These are phyloP conservation scores for Rhagophthalmus giganteus DNA, from an alignment of 2,888 invertebrate species.

Conservation along the genomic window DNA sequence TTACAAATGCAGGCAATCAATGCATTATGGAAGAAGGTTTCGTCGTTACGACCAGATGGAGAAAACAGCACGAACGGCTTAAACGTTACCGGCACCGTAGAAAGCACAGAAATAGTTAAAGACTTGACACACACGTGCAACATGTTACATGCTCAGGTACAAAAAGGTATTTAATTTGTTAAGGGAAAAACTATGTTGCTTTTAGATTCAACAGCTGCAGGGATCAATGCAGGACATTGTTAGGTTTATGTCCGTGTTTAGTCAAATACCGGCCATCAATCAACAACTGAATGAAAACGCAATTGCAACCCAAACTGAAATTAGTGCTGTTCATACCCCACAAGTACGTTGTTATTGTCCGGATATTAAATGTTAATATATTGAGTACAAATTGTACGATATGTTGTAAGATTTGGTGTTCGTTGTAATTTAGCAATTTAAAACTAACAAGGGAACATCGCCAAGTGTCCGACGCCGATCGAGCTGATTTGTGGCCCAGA, in stretches of 20 bases:
- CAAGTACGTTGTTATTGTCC: no score
- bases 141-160: conserved; percentile 72
- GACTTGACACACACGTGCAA: conserved; percentile 77
- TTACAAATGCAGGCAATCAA: conserved; percentile 90
- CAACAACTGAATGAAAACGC: conserved; percentile 54
- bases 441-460: no score
- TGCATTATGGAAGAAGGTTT: conserved; percentile 86
- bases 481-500: no score
- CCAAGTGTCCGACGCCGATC: no score
- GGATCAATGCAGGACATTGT: conserved; percentile 78
- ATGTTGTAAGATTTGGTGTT: no score
- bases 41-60: conserved; percentile 62
- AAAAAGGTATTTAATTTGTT: neutral
- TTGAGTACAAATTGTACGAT: no score
- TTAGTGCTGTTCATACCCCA: conserved; percentile 76
- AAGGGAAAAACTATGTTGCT: neutral
- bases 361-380: conserved; percentile 27
- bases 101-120: conserved; percentile 66
- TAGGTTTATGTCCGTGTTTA: conserved; percentile 66
- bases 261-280: conserved; percentile 45
- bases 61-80: conserved; percentile 34
- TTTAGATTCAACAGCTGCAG: conserved; percentile 75
- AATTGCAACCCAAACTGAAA: conserved; percentile 77
- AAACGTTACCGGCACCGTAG: conserved; percentile 35
- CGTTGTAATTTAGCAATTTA: no score